These are phyloP conservation scores for Drosophila ezoana DNA, from an alignment of 2,888 invertebrate genomes.

Conservation along the genomic window DNA sequence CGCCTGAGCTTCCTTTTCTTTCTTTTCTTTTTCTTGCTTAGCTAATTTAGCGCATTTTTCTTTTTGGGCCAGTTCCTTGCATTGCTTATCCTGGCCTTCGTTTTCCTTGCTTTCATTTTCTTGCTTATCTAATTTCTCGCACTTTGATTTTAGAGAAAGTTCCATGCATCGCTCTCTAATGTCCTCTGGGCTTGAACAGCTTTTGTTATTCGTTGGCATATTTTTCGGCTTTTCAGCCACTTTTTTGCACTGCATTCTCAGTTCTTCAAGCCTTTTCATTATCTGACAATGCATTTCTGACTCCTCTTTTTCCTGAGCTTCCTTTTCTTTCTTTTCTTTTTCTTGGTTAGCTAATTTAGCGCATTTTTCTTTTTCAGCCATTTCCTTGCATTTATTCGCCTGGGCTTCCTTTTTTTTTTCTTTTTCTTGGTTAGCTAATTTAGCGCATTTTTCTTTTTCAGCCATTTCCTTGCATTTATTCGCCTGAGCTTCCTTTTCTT, in stretches of 20 bases:
- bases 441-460: too few relatives aligned
- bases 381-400: too few relatives aligned
- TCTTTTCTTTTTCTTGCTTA: background rate
- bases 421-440: too few relatives aligned
- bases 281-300: background rate
- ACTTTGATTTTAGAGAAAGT: background rate
- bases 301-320: background rate
- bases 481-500: background rate
- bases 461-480: background rate
- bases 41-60: background rate
- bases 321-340: too few relatives aligned
- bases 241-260: constrained; percentile 8
- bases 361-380: too few relatives aligned
- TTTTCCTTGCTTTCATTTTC: background rate
- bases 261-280: background rate
- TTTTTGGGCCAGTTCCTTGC: background rate
- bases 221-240: background rate
- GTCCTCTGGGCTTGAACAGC: background rate
- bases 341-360: too few relatives aligned
- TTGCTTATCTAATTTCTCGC: background rate
- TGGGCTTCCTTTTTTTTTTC: too few relatives aligned
- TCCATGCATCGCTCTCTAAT: background rate
- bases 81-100: background rate
- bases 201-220: background rate
- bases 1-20: background rate